Evolutionary conservation across 2,888 invertebrate species (phyloP), one percentile per base, ranked within the genome.

Genomic region (Timema cristinae): DNA sequence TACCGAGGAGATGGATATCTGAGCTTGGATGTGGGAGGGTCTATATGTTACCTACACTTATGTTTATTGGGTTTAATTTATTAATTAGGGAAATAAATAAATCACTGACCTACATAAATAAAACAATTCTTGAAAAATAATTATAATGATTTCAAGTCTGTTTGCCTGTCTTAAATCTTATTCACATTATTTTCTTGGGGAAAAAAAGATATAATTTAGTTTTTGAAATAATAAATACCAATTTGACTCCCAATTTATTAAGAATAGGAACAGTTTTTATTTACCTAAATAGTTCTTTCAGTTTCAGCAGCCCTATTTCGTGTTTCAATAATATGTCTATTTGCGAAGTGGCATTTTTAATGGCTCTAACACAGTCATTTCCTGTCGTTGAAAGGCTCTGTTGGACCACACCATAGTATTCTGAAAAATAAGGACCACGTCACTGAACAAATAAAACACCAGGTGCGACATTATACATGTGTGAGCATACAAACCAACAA

Each of bases 391-490:
- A 84, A 67, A 97, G 82, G 0, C 96, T 91, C 72, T 87, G 84
- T 63, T 89, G 87, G 0, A 97, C 95, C 0, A 97, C 93, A 76
- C 89, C 85, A 77, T 89, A 91, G 81, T 97, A 98, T 80, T 95
- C 91, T 91, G 79, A 48, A 83, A 83, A 67, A 72, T 67, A 68
- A 67, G 32, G 32, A 32, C 32, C 32, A 32, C 32, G 4, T 32
- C 4, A 32, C 32, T 4, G 32, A 32, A 32, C 1, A 2, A 32
- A 32, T 32, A 32, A 32, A 32, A 32, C 32, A 1, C 32, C 2
- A 32, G 32, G 32, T 32, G 32, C 4, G 1, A 32, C 32, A 32
- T 32, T 32, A 32, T 32, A 32, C 32, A 32, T 4, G 32, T 2
- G 32, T 32, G 32, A 32, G 32, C 32, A 32, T 32, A 32, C 32